Base-by-base conservation (phyloP, 2,888 invertebrate species). In the Orchesella flavescens region DNA sequence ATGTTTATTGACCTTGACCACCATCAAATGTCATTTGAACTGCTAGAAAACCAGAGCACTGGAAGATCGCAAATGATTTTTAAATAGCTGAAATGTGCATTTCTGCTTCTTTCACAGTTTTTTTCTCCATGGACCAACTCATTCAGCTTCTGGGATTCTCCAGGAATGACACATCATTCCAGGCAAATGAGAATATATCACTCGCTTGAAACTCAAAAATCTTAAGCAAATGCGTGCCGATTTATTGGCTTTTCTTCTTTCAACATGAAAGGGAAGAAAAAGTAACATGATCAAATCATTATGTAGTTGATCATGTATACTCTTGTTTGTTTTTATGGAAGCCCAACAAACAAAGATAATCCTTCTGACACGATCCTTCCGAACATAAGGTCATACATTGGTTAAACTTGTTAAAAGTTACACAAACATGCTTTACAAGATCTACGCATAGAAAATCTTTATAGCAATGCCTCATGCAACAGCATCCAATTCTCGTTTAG, bases 151-250 rank as follows among this genome's bases (percentile, higher is more conserved):
- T n/a, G n/a, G 46, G 68, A 49, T 68, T 49, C 17, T 49, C 63
- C 49, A 53, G 57, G 75, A 68, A 76, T 76, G 76, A 68, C 76
- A 76, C 76, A 66, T 68, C 76, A 76, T 75, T 75, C 75, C 75
- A 71, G 19, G 9, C 49, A n/a, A 57, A 34, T 19, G 4, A 4
- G 17, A 53, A 53, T 34, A 21, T 68, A 76, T 7, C 34, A 68
- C 68, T 57, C 76, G 57, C 57, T 76, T 76, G 76, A 68, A 57
- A 23, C 53, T 13, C 49, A 66, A 75, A 46, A 43, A 66, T 53
- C 71, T n/a, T 55, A 34, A 24, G 17, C 34, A 71, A 49, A 69
- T 23, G 23, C 34, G 15, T 44, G 43, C 23, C 34, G 49, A 75
- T 75, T 61, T 46, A 74, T 74, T 43, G 44, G 59, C 24, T 59